These are phyloP conservation scores for Ageneiosus marmoratus DNA, from an alignment of 2,113 vertebrate genomes.

Conservation along the genomic window DNA sequence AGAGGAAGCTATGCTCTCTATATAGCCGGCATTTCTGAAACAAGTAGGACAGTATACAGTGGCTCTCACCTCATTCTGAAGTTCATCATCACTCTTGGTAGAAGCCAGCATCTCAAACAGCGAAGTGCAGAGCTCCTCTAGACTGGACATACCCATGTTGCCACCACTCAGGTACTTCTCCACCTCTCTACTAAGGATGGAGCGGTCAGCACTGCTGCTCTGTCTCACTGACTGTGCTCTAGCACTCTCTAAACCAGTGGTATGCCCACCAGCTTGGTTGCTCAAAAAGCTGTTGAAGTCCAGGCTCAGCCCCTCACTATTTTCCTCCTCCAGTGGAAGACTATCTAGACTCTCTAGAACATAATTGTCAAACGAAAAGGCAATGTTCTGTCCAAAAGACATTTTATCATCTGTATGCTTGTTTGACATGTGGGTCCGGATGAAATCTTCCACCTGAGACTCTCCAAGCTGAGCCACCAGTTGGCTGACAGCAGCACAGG, in stretches of 20 bases:
- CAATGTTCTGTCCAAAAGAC: constrained; percentile 85
- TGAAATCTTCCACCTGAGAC: constrained; percentile 77
- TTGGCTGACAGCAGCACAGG: constrained; percentile 76
- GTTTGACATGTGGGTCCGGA: constrained; percentile 71
- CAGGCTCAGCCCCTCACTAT: constrained; percentile 65
- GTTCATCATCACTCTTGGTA: constrained; percentile 86
- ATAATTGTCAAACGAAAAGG: constrained; percentile 90
- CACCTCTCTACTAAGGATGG: constrained; percentile 85
- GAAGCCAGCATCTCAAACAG: constrained; percentile 95
- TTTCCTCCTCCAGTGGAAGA: constrained; percentile 68
- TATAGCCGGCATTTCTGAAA: background rate
- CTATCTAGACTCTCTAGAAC: constrained; percentile 83
- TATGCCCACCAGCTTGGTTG: constrained; percentile 70
- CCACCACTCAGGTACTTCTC: constrained; percentile 84
- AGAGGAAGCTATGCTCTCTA: background rate
- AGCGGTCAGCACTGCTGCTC: constrained; percentile 60
- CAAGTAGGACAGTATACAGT: background rate
- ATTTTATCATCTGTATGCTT: constrained; percentile 55
- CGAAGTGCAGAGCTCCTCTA: constrained; percentile 91
- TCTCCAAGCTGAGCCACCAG: constrained; percentile 78
- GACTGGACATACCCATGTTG: constrained; percentile 81
- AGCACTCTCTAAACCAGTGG: constrained; percentile 69
- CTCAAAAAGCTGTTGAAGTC: constrained; percentile 86
- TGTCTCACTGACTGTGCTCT: constrained; percentile 58
- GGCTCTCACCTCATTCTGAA: constrained; percentile 91